phyloP scores from a whole-genome alignment of 2,888 invertebrate genomes.

The Drosophila fungiperda region DNA sequence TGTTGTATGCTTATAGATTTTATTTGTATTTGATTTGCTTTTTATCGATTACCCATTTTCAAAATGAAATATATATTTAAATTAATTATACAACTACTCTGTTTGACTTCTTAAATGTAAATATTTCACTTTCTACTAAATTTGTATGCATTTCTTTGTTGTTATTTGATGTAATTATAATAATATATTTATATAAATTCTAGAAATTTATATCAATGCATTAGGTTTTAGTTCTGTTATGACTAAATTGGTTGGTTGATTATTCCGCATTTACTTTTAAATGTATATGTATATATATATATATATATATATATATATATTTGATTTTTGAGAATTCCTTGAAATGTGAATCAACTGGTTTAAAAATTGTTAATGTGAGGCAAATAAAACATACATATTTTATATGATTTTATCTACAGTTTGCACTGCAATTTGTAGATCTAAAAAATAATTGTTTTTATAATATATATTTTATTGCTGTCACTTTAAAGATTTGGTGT shows the following conservation, averaged over 20 bases:
- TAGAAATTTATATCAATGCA: slow-evolving; percentile 68
- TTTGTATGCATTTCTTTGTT: slow-evolving; percentile 63
- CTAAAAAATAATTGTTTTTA: slow-evolving; percentile 51
- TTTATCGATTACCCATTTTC: slow-evolving; percentile 59
- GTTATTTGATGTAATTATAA: slow-evolving; percentile 59
- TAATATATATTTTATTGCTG: slow-evolving; percentile 42
- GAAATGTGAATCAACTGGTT: slow-evolving; percentile 40
- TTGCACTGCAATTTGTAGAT: slow-evolving; percentile 43
- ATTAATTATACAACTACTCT: slow-evolving; percentile 74
- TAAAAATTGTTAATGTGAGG: slow-evolving; percentile 37
- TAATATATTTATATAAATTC: slow-evolving; percentile 73
- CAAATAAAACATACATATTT: slow-evolving; percentile 75
- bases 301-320: slow-evolving; percentile 26
- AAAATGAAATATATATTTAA: slow-evolving; percentile 50
- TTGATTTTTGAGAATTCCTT: slow-evolving; percentile 46
- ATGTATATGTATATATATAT: slow-evolving; percentile 32
- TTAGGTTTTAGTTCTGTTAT: slow-evolving; percentile 56
- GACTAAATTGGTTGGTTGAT: slow-evolving; percentile 77
- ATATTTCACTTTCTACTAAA: slow-evolving; percentile 68
- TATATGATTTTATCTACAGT: slow-evolving; percentile 60
- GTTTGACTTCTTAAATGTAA: slow-evolving; percentile 64
- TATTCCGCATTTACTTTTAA: slow-evolving; percentile 61
- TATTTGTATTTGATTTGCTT: slow-evolving; percentile 54
- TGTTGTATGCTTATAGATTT: slow-evolving; percentile 33
- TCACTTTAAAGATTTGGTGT: slow-evolving; percentile 64